phyloP scores from a whole-genome alignment of 2,797 vertebrate genomes.

The Staurois parvus region DNA sequence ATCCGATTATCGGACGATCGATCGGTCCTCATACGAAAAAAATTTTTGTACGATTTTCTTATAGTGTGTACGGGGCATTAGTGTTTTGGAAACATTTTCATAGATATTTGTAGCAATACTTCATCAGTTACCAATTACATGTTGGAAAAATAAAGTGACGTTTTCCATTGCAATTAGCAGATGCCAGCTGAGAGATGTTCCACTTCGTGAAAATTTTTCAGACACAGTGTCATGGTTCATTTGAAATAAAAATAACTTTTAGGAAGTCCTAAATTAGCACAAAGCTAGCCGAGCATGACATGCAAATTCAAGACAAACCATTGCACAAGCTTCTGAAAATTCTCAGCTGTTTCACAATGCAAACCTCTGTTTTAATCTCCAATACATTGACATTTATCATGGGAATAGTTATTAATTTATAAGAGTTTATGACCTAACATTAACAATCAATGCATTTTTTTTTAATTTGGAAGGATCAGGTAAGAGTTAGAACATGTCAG shows the following conservation, averaged over 20 bases:
- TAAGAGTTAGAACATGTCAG: too few species aligned
- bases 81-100: slow-evolving; percentile 9
- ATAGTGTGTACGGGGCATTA: too few species aligned
- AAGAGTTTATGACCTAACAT: too few species aligned
- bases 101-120: slow-evolving; percentile 5
- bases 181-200: slow-evolving; percentile 6
- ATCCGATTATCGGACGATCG: too few species aligned
- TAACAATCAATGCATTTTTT: too few species aligned
- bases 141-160: slow-evolving; percentile 16
- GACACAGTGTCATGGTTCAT: slow-evolving; percentile 37
- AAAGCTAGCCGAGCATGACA: slow-evolving; percentile 15
- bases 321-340: slow-evolving; percentile 30
- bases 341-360: slow-evolving; percentile 33
- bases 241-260: slow-evolving; percentile 48
- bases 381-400: not conserved
- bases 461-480: too few species aligned
- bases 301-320: not conserved
- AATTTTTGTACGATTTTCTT: too few species aligned
- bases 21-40: too few species aligned
- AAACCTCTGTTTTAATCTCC: not conserved
- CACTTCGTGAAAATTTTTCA: slow-evolving; percentile 20
- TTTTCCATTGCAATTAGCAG: slow-evolving; percentile 16
- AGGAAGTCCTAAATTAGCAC: slow-evolving; percentile 56
- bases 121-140: not conserved
- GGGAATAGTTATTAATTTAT: not conserved